Conservation (phyloP, 2,888 invertebrate genomes). For the Octonoba sinensis region DNA sequence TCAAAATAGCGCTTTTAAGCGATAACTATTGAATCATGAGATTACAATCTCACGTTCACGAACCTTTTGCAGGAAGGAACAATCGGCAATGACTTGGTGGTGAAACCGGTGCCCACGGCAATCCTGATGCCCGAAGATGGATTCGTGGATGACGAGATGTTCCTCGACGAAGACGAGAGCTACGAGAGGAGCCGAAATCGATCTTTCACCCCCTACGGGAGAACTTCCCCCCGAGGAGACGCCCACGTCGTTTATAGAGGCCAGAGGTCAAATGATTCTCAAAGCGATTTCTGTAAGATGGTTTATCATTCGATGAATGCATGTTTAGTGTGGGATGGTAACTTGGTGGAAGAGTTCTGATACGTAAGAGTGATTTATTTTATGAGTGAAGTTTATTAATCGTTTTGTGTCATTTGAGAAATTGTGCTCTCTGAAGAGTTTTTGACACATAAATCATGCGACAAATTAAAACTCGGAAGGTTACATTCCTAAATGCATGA, state of each 20-base stretch:
- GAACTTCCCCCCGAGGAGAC: conserved; percentile 15
- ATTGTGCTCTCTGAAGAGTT: no score
- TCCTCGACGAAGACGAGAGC: conserved; percentile 77
- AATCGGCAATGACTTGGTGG: conserved; percentile 89
- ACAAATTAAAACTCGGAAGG: no score
- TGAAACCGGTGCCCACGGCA: conserved; percentile 82
- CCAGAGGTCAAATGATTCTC: conserved; percentile 68
- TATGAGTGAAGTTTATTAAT: no score
- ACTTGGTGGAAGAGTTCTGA: no score
- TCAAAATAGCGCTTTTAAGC: no score
- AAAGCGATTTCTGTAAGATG: conserved; percentile 60
- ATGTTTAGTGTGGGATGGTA: no score
- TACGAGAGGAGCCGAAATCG: conserved; percentile 39
- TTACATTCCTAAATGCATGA: no score
- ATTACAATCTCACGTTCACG: no score
- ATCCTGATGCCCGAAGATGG: conserved; percentile 57
- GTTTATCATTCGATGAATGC: background rate
- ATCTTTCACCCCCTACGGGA: background rate
- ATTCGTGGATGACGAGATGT: conserved; percentile 79
- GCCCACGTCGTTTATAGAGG: conserved; percentile 83
- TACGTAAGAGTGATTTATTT: no score
- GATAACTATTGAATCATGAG: no score
- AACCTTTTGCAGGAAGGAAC: conserved; percentile 83
- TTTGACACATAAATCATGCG: no score
- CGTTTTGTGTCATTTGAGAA: no score